A percentile compares a stretch with the other conserved stretches of the same genome.
Evolutionary conservation across 2,888 invertebrate species (phyloP).

Genomic region (Aphidoletes aphidimyza): DNA sequence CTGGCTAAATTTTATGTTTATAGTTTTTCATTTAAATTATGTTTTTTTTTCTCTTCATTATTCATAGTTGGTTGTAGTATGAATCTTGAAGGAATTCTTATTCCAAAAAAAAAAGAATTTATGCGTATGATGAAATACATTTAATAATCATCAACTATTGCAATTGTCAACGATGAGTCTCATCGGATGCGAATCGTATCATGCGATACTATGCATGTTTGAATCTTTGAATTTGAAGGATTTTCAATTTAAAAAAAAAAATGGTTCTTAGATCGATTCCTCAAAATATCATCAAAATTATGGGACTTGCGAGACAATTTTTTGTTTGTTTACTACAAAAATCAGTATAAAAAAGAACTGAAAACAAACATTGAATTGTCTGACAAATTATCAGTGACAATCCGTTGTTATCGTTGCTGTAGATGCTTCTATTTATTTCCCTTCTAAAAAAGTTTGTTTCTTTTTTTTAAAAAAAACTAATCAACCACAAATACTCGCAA

Average conservation of each 20-base stretch:
- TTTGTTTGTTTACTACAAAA: background rate
- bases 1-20: background rate
- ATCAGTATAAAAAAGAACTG: background rate
- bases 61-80: background rate
- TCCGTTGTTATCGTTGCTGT: constrained; percentile 26
- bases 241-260: no score
- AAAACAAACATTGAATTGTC: background rate
- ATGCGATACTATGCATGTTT: no score
- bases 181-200: no score
- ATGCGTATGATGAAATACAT: background rate
- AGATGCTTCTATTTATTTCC: background rate
- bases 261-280: no score
- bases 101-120: background rate
- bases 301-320: background rate
- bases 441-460: constrained; percentile 1
- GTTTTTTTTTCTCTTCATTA: background rate
- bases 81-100: no score
- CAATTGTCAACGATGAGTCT: background rate
- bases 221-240: no score
- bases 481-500: constrained; percentile 43
- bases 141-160: constrained; percentile 32
- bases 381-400: no score
- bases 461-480: background rate
- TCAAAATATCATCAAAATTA: no score
- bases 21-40: background rate